A percentile compares a stretch with the other conserved stretches of the same genome.
Conservation (phyloP, 2,113 vertebrate genomes). For the Sapajus apella region DNA sequence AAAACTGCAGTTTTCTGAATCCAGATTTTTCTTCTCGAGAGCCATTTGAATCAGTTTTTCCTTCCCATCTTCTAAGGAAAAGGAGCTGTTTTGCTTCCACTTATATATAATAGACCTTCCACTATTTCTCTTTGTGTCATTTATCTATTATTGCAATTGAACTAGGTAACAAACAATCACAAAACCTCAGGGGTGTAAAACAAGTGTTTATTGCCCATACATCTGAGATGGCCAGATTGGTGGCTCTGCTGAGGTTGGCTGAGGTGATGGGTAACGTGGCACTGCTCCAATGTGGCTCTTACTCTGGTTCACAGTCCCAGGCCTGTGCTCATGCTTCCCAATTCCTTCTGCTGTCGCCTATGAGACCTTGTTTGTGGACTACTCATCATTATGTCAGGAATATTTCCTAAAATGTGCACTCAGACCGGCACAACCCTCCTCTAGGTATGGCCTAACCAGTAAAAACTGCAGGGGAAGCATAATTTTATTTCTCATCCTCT, state of each 20-base stretch:
- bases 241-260: neutral
- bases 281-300: no score
- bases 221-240: neutral
- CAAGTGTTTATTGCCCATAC: neutral
- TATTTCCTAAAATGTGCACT: neutral
- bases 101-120: neutral
- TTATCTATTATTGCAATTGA: neutral
- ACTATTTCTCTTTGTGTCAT: neutral
- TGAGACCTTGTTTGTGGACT: neutral
- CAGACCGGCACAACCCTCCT: neutral
- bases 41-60: neutral
- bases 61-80: neutral
- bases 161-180: neutral
- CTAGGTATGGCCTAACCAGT: neutral
- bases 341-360: neutral
- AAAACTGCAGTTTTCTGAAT: neutral
- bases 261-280: no score
- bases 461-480: neutral
- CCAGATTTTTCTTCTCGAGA: neutral
- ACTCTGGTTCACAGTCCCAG: neutral
- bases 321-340: neutral
- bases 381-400: neutral
- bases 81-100: neutral
- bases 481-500: conserved; percentile 4
- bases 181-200: neutral